A percentile compares a stretch with the other conserved stretches of the same genome.
Evolutionary conservation across 2,797 vertebrate genomes (phyloP).

Genomic region (Oceanodroma leucorhoa): DNA sequence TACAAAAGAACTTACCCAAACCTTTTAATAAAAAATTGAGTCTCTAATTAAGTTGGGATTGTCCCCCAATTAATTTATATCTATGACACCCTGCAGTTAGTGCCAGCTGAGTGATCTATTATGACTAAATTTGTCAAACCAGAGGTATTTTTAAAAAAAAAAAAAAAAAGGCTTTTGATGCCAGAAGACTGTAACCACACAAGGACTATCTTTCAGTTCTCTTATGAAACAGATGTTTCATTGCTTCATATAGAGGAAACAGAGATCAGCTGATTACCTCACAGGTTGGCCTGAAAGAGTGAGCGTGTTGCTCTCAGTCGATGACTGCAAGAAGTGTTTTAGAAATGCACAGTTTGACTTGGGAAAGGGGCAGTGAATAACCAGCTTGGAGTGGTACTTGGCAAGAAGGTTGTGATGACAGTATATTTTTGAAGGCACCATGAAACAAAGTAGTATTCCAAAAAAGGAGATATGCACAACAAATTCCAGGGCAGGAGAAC

Average conservation of each 20-base stretch:
- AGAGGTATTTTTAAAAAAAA: background rate
- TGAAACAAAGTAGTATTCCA: conserved; percentile 17
- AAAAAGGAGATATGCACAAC: conserved; percentile 4
- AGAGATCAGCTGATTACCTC: background rate
- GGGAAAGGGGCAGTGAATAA: background rate
- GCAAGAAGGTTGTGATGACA: background rate
- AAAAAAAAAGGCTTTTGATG: background rate
- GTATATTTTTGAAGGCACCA: background rate
- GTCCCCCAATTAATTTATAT: background rate
- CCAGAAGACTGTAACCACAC: background rate
- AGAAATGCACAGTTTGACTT: background rate
- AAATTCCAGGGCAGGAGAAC: conserved; percentile 33
- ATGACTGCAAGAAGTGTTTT: background rate
- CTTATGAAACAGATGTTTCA: background rate
- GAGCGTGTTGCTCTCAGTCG: background rate
- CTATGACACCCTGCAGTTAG: background rate
- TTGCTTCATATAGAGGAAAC: background rate
- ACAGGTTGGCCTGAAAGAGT: background rate
- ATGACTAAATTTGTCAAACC: background rate
- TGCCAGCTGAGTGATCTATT: background rate
- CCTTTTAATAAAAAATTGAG: background rate
- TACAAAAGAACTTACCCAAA: background rate
- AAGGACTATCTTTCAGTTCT: background rate
- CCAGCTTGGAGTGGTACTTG: background rate
- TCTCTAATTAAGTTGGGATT: background rate